Evolutionary conservation across 37 sponge, comb jelly and placozoan species (phyloP), one percentile per base, ranked within the genome.

Genomic region (Crambe crambe): DNA sequence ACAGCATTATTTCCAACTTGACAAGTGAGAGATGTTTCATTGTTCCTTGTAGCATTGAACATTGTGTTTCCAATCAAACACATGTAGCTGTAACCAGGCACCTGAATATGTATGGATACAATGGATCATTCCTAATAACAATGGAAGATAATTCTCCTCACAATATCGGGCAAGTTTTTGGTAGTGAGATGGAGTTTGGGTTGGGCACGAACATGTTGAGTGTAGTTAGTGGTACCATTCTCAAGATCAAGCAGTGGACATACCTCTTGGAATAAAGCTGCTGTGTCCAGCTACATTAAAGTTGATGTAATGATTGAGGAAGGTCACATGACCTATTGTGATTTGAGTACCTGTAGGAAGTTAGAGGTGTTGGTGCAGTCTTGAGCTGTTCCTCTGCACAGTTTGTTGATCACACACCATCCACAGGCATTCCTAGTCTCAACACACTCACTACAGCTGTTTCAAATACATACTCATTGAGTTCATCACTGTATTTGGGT

Each of bases 401-500:
- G 27, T 60, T 73, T 73, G 31, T 80, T 81, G 47, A 58, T 47
- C 34, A 68, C 56, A 76, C 87, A 87, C 87, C 87, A 87, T 26
- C 81, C 87, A 80, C 87, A 87, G n/a, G 44, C 61, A 74, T 51
- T 70, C 27, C 65, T 61, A 41, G 75, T 87, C 30, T 70, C 41
- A n/a, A 87, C 51, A 81, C 87, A 87, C 18, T 67, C 72, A 41
- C 76, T 74, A 68, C 87, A 87, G 29, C 87, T 87, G 74, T 6
- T n/a, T n/a, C n/a, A n/a, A n/a, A n/a, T n/a, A n/a, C n/a, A n/a
- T n/a, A n/a, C n/a, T 3, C n/a, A n/a, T 18, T 12, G 20, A 58
- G 4, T 58, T n/a, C n/a, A n/a, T n/a, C n/a, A n/a, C n/a, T n/a
- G n/a, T n/a, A n/a, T n/a, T n/a, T n/a, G n/a, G n/a, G n/a, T n/a